A percentile compares a stretch with the other conserved stretches of the same genome.
phyloP scores from a whole-genome alignment of 1,140 invertebrate genomes.

The Hylaeus volcanicus region DNA sequence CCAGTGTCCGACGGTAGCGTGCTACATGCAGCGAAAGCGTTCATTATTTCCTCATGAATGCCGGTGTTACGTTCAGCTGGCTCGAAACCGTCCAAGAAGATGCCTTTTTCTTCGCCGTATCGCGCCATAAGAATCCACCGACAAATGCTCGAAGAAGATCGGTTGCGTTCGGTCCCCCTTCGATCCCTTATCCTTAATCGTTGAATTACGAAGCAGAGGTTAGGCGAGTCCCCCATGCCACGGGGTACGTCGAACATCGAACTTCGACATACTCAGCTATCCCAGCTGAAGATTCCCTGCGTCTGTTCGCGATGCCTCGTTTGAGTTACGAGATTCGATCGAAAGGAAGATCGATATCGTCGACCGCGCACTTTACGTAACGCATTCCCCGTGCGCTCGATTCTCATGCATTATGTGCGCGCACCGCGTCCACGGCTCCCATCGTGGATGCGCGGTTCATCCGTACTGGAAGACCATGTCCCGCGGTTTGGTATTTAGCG shows the following conservation, averaged over 20 bases:
- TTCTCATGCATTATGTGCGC: conserved; percentile 49
- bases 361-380: conserved; percentile 70
- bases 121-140: conserved; percentile 1
- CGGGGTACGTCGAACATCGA: conserved; percentile 33
- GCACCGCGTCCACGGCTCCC: not conserved
- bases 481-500: conserved; percentile 57
- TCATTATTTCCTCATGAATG: conserved; percentile 51
- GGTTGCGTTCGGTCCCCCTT: conserved; percentile 3
- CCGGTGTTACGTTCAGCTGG: not conserved
- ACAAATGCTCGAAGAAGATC: conserved; percentile 17
- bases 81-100: conserved; percentile 10
- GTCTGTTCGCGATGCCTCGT: conserved; percentile 31
- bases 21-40: not conserved
- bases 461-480: conserved; percentile 58
- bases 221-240: conserved; percentile 51
- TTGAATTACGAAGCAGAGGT: conserved; percentile 56
- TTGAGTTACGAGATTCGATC: conserved; percentile 52
- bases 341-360: conserved; percentile 69
- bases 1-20: not conserved
- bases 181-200: conserved; percentile 59
- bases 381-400: conserved; percentile 53
- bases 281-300: conserved; percentile 6
- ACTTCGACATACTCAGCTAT: conserved; percentile 30
- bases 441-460: conserved; percentile 54
- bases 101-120: conserved; percentile 30